phyloP scores from a whole-genome alignment of 92 coral and sea anemone genomes.

The Zoanthus gigantus region DNA sequence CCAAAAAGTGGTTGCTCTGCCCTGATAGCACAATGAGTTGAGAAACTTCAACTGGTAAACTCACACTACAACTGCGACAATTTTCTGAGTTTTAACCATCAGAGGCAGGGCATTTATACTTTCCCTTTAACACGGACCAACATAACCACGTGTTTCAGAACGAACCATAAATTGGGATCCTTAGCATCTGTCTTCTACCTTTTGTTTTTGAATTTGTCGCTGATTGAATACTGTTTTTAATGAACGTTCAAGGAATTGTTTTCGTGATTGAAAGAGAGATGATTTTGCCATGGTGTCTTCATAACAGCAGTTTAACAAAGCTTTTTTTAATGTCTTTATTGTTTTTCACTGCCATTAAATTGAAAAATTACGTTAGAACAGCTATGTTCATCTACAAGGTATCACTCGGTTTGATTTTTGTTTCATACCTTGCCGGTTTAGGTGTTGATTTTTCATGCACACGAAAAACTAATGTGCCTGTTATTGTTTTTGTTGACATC shows the following conservation, averaged over 20 bases:
- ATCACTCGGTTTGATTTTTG: background rate
- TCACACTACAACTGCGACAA: background rate
- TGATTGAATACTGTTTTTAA: constrained; percentile 17
- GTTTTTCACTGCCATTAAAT: background rate
- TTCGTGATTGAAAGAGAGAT: background rate
- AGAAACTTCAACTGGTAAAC: background rate
- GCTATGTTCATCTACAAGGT: background rate
- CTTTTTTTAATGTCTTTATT: background rate
- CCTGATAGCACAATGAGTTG: background rate
- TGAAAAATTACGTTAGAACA: background rate
- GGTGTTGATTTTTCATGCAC: background rate
- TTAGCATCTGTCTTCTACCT: background rate
- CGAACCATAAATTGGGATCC: background rate
- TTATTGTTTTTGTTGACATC: background rate
- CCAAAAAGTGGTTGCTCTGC: background rate
- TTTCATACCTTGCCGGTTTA: no score
- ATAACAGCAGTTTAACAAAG: background rate
- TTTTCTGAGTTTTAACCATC: background rate
- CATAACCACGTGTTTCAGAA: constrained; percentile 19
- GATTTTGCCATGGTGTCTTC: background rate
- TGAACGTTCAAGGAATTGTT: background rate
- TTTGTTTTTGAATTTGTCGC: background rate
- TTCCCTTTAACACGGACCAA: constrained; percentile 7
- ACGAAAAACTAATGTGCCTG: background rate
- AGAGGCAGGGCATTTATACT: background rate